Evolutionary conservation across 37 sponge, comb jelly and placozoan species (phyloP).

Genomic region (Spongia lamella): DNA sequence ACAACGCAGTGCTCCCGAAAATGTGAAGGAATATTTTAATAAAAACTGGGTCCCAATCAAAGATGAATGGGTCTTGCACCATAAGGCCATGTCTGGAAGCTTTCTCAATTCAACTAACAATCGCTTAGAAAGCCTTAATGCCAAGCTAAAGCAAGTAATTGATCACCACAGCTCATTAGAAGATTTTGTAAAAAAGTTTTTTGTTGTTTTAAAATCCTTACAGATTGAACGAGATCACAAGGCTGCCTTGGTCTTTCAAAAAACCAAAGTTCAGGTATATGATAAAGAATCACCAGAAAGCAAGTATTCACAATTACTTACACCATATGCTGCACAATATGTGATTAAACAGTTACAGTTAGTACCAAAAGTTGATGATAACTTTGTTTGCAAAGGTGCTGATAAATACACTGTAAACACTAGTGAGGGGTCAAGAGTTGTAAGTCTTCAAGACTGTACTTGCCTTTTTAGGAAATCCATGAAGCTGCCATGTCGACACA

Average conservation of each 20-base stretch:
- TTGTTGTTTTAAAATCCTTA: constrained; percentile 17
- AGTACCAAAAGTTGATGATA: constrained; percentile 2
- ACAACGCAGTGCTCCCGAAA: background rate
- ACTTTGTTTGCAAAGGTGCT: background rate
- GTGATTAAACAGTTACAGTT: constrained; percentile 23
- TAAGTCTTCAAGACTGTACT: constrained; percentile 6
- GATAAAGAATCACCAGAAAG: constrained; percentile 13
- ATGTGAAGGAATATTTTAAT: constrained; percentile 51
- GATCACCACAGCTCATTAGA: constrained; percentile 21
- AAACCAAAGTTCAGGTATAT: constrained; percentile 10
- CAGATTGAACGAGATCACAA: constrained; percentile 50
- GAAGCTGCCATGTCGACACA: constrained; percentile 48
- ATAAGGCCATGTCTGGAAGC: constrained; percentile 32
- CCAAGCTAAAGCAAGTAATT: constrained; percentile 51
- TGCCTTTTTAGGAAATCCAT: constrained; percentile 32
- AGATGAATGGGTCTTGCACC: constrained; percentile 59
- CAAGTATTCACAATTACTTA: constrained; percentile 36
- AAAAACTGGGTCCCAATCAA: constrained; percentile 62
- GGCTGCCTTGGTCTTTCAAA: constrained; percentile 16
- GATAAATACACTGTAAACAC: constrained; percentile 4
- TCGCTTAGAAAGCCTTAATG: constrained; percentile 43
- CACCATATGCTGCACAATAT: constrained; percentile 41
- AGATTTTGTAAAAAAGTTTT: constrained; percentile 21
- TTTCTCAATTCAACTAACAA: constrained; percentile 63
- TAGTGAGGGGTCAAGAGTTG: background rate